phyloP scores from a whole-genome alignment of 64 coral and sea anemone genomes.

The Pocillopora damicornis region DNA sequence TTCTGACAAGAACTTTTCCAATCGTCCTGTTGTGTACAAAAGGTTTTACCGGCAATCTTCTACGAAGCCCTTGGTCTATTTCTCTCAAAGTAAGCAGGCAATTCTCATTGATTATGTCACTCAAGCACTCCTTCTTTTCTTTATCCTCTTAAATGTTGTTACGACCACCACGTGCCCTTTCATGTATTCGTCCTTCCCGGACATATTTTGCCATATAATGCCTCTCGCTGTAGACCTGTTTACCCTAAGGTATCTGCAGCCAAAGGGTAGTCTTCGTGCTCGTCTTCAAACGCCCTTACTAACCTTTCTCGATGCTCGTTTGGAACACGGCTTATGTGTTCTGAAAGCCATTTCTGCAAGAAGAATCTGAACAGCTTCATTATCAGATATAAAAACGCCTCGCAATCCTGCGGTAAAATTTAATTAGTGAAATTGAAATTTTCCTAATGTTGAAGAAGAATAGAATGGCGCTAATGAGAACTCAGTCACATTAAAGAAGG shows the following conservation, averaged over 20 bases:
- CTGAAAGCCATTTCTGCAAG: background rate
- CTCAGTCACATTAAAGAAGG: no score
- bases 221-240: constrained; percentile 37
- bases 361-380: background rate
- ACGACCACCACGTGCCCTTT: constrained; percentile 18
- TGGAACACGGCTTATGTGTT: constrained; percentile 36
- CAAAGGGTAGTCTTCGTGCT: constrained; percentile 40
- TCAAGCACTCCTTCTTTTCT: constrained; percentile 46
- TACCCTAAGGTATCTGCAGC: constrained; percentile 25
- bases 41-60: constrained; percentile 34
- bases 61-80: constrained; percentile 38
- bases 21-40: background rate
- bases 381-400: background rate
- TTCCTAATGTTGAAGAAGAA: no score
- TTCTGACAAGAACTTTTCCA: constrained; percentile 24
- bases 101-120: constrained; percentile 32
- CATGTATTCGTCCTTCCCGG: constrained; percentile 2
- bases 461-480: no score
- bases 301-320: constrained; percentile 38
- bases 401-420: background rate
- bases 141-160: constrained; percentile 36
- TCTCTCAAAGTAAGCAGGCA: constrained; percentile 32
- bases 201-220: constrained; percentile 41
- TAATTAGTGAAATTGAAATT: no score
- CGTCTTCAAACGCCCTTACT: constrained; percentile 50